Evolutionary conservation across 2,888 invertebrate genomes (phyloP), one percentile per base, ranked within the genome.

Genomic region (Ophraella communa): DNA sequence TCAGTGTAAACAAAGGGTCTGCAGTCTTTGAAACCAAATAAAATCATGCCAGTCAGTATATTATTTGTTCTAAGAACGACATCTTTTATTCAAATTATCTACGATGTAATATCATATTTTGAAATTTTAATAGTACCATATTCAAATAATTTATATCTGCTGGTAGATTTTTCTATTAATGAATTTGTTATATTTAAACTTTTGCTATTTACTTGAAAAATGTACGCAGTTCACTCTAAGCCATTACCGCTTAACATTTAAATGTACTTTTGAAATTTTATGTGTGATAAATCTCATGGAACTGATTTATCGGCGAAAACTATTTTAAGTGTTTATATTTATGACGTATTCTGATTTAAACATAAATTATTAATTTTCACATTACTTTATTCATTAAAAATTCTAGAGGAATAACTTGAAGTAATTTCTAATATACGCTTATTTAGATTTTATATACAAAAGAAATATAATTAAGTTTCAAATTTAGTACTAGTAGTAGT

Each of bases 291-390:
- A 47, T 47, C 47, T 47, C 11, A 5, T 21, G 23, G 14, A 47
- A 21, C 23, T 11, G 8, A n/a, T 47, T 47, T 47, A 47, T 47
- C n/a, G 47, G 4, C n/a, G 47, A 23, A 23, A 47, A 23, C 14
- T 47, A 47, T 47, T 47, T 47, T 23, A 47, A 47, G 47, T 47
- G 47, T 47, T 47, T 47, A 47, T 17, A 7, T 47, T 47, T 47
- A 47, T 23, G 47, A 47, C 17, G 3, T 21, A 47, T 47, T 47
- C 5, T n/a, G 1, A 17, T 23, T n/a, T 20, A 23, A 47, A 47
- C n/a, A 7, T 14, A 17, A 47, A n/a, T 14, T 47, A 47, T n/a
- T 47, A 23, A 47, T 7, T 20, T 23, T 10, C 11, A 3, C 23
- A 23, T 47, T 23, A 5, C n/a, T n/a, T 21, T 47, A 23, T 21